phyloP scores from a whole-genome alignment of 2,888 invertebrate genomes.

The Odiellus spinosus region DNA sequence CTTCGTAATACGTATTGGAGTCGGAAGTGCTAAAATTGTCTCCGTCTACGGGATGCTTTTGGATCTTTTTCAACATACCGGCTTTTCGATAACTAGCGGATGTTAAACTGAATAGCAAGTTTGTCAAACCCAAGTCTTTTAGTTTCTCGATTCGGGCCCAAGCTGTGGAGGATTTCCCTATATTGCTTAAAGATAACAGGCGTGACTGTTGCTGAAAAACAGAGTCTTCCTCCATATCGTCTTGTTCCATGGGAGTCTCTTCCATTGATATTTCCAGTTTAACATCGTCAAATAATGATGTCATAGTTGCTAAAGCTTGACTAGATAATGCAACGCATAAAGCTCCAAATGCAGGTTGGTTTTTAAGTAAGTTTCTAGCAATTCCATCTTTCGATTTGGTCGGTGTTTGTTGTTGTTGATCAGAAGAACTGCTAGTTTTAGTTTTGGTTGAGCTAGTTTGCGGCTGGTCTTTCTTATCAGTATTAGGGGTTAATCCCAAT shows the following conservation, averaged over 20 bases:
- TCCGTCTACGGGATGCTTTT: constrained; percentile 55
- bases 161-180: constrained; percentile 24
- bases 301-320: constrained; percentile 59
- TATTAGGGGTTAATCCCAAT: constrained; percentile 10
- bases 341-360: constrained; percentile 74
- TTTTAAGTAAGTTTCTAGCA: constrained; percentile 22
- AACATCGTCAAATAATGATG: constrained; percentile 56
- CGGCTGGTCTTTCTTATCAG: no score
- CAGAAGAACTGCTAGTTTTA: no score
- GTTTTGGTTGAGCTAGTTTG: no score
- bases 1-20: constrained; percentile 90
- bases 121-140: constrained; percentile 55
- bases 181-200: constrained; percentile 7
- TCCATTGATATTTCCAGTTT: constrained; percentile 41
- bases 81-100: constrained; percentile 83
- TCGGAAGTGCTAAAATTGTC: constrained; percentile 74
- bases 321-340: constrained; percentile 75
- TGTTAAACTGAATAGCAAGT: constrained; percentile 69
- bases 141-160: constrained; percentile 47
- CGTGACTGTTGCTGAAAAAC: not conserved
- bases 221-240: not conserved
- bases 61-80: constrained; percentile 61
- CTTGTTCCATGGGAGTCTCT: constrained; percentile 1
- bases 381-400: no score
- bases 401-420: no score